Base-by-base conservation (phyloP, 2,797 vertebrate genomes). In the Sebastes glaucus region DNA sequence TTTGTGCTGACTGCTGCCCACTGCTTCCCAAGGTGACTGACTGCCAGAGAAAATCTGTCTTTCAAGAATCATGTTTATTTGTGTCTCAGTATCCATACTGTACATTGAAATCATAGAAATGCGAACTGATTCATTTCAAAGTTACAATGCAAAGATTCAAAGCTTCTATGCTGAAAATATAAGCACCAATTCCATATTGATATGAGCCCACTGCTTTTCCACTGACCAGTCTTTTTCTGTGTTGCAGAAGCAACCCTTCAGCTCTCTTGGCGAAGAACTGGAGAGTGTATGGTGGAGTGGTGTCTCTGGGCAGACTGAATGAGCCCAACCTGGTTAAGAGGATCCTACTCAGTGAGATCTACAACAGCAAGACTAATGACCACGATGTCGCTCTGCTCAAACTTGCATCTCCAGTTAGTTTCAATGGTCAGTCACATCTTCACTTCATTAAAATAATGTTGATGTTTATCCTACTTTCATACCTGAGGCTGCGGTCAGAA, bases 1-100 rank as follows among this genome's bases (percentile, higher is more conserved):
- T 97, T 97, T 95, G 96, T 97, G 57, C 86, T 98, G 81, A 96
- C 97, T 0, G 98, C 98, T 0, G 97, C 97, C 38, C 98, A 99
- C 92, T 99, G 98, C 92, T 97, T 99, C 90, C 96, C 94, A 74
- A 89, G 95, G 98, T 99, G 82, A 97, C 93, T 80, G 10, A 59
- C 59, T 52, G 25, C 25, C 22, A 4, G 6, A 52, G 16, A 63
- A 60, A 73, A 70, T 66, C 1, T 57, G 4, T 1, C 7, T 28
- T 7, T 13, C 13, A 23, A 52, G 25, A 32, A 25, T 35, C 18
- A 27, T 30, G 4, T 42, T 64, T n/a, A 11, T 11, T 46, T 28
- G 18, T 60, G 1, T 28, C 11, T 61, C 9, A 13, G 3, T 27
- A 69, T 42, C 61, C 32, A n/a, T 11, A 74, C n/a, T 32, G 63